Conservation (phyloP, 2,888 invertebrate species). For the Colostygia pectinataria region DNA sequence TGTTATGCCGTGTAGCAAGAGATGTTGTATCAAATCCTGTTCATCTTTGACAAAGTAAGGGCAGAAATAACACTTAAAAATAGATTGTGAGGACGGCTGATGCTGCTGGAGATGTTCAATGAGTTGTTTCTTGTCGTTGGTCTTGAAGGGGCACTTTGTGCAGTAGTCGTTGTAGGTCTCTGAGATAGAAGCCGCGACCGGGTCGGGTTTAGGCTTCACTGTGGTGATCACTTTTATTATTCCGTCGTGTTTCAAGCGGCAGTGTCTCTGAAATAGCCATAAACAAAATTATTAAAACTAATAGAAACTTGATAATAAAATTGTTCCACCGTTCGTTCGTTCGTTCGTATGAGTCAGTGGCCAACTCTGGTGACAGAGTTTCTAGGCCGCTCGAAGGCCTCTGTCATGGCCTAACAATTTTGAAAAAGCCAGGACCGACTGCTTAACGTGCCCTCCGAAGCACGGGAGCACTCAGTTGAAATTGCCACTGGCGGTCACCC, state of each 20-base stretch:
- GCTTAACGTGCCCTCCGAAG: no score
- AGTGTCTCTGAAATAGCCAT: slow-evolving; percentile 85
- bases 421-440: no score
- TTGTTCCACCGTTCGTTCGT: no score
- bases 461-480: no score
- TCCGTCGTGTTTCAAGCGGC: slow-evolving; percentile 90
- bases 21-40: slow-evolving; percentile 86
- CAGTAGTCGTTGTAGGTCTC: slow-evolving; percentile 77
- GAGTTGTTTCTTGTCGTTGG: slow-evolving; percentile 82
- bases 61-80: slow-evolving; percentile 91
- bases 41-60: slow-evolving; percentile 89
- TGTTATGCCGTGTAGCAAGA: slow-evolving; percentile 84
- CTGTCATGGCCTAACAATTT: no score
- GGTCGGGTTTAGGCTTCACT: slow-evolving; percentile 73
- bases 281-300: background rate
- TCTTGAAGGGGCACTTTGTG: slow-evolving; percentile 88
- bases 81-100: slow-evolving; percentile 85
- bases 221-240: slow-evolving; percentile 86
- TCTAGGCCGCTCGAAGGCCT: no score
- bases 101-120: slow-evolving; percentile 88
- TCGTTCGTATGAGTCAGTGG: no score
- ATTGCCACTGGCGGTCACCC: no score
- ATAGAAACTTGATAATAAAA: no score
- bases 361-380: no score
- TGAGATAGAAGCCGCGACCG: slow-evolving; percentile 50